Evolutionary conservation across 2,113 vertebrate genomes (phyloP).

Genomic region (Periophthalmodon schlosseri): DNA sequence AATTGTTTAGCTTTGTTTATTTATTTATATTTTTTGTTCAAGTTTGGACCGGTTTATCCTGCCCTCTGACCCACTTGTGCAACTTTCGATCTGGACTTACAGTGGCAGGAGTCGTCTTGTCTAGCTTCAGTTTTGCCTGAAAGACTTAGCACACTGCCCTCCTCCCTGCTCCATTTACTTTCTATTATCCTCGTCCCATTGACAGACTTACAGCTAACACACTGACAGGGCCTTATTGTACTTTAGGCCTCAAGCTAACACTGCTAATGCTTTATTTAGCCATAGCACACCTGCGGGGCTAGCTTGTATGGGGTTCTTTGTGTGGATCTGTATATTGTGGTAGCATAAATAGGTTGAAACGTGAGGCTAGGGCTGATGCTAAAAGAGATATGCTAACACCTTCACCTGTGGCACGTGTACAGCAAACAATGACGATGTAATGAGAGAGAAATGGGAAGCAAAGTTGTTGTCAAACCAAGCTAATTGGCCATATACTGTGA

Average conservation of each 20-base stretch:
- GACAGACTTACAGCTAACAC: conserved; percentile 50
- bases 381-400: conserved; percentile 22
- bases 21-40: not conserved
- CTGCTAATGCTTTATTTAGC: conserved; percentile 64
- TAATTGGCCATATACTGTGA: not conserved
- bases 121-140: conserved; percentile 62
- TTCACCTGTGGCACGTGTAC: conserved; percentile 16
- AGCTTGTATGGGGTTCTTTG: conserved; percentile 4
- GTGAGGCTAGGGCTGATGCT: conserved; percentile 41
- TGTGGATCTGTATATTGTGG: conserved; percentile 31
- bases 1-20: conserved; percentile 13
- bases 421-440: conserved; percentile 13
- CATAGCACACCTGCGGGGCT: conserved; percentile 23
- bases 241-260: conserved; percentile 53
- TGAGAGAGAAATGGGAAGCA: conserved; percentile 35
- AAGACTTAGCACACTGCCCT: conserved; percentile 33
- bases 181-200: conserved; percentile 50
- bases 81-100: not conserved
- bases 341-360: conserved; percentile 46
- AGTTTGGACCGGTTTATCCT: conserved; percentile 8
- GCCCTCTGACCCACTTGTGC: conserved; percentile 12
- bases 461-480: not conserved
- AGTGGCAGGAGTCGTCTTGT: conserved; percentile 62
- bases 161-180: conserved; percentile 19
- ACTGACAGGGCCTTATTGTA: conserved; percentile 62